Conservation (phyloP, 2,888 invertebrate species). For the Drosophila subquinaria region DNA sequence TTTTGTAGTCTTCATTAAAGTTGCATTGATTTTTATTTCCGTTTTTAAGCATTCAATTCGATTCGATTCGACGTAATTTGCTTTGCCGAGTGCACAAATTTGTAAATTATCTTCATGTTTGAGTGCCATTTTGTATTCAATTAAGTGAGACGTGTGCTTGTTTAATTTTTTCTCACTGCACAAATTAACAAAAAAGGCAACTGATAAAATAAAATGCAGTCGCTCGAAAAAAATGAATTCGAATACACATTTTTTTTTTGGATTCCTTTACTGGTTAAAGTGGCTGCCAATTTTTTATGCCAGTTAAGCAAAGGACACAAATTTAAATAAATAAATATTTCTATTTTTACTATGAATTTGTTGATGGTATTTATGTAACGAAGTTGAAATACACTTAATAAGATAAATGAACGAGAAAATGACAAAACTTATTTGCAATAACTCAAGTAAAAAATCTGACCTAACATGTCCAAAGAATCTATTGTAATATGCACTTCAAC, state of each 20-base stretch:
- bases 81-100: slow-evolving; percentile 46
- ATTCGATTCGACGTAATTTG: slow-evolving; percentile 20
- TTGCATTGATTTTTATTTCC: slow-evolving; percentile 5
- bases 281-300: slow-evolving; percentile 25
- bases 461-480: too few relatives aligned
- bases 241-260: slow-evolving; percentile 29
- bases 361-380: slow-evolving; percentile 6
- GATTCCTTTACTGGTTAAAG: slow-evolving; percentile 31
- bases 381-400: slow-evolving; percentile 13
- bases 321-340: slow-evolving; percentile 4
- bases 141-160: slow-evolving; percentile 41
- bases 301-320: slow-evolving; percentile 8
- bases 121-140: slow-evolving; percentile 51
- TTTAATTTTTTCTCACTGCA: slow-evolving; percentile 24
- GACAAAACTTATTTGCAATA: too few relatives aligned
- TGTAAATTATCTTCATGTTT: slow-evolving; percentile 49
- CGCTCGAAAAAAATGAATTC: slow-evolving; percentile 6
- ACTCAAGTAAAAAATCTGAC: too few relatives aligned
- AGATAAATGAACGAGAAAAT: too few relatives aligned
- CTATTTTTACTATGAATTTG: neutral
- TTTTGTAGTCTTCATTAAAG: slow-evolving; percentile 2
- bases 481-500: too few relatives aligned
- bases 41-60: neutral
- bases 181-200: slow-evolving; percentile 5
- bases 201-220: slow-evolving; percentile 39